These are phyloP conservation scores for Pachypsylla venusta DNA, from an alignment of 1,140 invertebrate species.

Conservation along the genomic window DNA sequence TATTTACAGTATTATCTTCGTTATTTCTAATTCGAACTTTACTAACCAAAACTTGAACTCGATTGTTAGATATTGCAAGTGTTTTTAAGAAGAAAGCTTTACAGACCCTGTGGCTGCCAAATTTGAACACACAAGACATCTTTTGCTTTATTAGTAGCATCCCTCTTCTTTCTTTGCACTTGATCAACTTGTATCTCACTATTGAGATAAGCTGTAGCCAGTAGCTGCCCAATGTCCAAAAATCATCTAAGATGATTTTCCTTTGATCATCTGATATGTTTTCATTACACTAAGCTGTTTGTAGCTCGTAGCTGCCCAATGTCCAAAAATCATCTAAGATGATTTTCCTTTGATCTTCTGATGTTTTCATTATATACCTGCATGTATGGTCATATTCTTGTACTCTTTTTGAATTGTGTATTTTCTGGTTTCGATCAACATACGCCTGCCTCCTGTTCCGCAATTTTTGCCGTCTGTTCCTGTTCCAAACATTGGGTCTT, in stretches of 20 bases:
- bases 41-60: constrained; percentile 9
- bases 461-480: constrained; percentile 11
- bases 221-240: constrained; percentile 16
- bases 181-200: neutral
- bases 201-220: constrained; percentile 15
- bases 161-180: neutral
- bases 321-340: constrained; percentile 18
- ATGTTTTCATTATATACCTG: constrained; percentile 13
- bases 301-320: constrained; percentile 17
- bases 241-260: constrained; percentile 17
- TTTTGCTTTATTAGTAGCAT: neutral
- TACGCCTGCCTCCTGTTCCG: constrained; percentile 15
- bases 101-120: constrained; percentile 15
- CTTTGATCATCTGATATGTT: constrained; percentile 13
- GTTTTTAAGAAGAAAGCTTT: constrained; percentile 17
- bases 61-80: constrained; percentile 13
- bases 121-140: neutral
- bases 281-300: constrained; percentile 17
- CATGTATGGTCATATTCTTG: constrained; percentile 16
- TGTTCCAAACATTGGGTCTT: constrained; percentile 16
- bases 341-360: constrained; percentile 16
- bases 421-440: constrained; percentile 17
- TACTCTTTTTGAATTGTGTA: constrained; percentile 11
- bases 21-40: constrained; percentile 15
- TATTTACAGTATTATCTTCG: neutral